phyloP scores from a whole-genome alignment of 2,113 vertebrate species.

The Catagonus wagneri region DNA sequence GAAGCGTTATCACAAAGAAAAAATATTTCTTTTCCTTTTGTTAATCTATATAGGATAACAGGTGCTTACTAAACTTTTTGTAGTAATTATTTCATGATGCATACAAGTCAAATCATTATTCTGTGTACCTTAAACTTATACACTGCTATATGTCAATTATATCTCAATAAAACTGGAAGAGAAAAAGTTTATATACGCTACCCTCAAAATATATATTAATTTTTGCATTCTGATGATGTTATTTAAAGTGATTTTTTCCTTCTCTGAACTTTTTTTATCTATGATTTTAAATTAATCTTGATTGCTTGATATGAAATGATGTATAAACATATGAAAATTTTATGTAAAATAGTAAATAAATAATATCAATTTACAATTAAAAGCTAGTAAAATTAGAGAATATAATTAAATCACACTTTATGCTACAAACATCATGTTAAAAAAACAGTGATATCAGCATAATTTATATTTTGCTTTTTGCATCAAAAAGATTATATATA shows the following conservation, averaged over 20 bases:
- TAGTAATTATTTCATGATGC: background rate
- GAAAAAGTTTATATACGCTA: background rate
- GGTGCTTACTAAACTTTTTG: background rate
- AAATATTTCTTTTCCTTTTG: background rate
- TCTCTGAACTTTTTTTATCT: background rate
- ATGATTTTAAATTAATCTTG: background rate
- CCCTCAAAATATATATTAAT: background rate
- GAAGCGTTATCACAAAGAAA: background rate
- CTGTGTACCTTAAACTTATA: too few relatives aligned
- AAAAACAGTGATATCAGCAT: background rate
- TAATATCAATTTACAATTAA: background rate
- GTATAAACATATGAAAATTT: background rate
- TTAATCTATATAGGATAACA: background rate
- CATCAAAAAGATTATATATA: background rate
- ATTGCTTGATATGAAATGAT: background rate
- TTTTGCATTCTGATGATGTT: background rate
- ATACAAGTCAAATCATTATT: too few relatives aligned
- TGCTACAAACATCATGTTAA: background rate
- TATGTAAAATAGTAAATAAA: background rate
- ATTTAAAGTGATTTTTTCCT: background rate
- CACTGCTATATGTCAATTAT: too few relatives aligned
- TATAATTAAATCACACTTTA: background rate
- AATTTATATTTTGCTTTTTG: background rate
- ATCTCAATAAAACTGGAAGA: background rate
- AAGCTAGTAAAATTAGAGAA: background rate